Percentiles rank a stretch among this genome's conserved stretches.
Evolutionary conservation across 1,140 invertebrate species (phyloP).

Genomic region (Pygmarrhopalites habei): DNA sequence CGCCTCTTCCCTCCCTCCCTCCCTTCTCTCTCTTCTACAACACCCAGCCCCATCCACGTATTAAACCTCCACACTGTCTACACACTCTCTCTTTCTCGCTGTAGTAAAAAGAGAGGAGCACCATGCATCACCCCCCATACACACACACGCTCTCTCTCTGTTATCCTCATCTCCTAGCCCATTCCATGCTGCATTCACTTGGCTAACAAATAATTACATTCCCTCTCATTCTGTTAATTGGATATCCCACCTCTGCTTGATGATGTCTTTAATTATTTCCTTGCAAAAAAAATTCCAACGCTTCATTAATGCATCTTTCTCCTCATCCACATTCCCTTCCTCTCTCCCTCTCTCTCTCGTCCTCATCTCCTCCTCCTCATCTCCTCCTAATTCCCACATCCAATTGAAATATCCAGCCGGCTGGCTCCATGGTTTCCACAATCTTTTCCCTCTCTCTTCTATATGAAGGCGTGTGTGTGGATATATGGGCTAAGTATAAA

Average conservation of each 20-base stretch:
- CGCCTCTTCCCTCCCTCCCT: slow-evolving; percentile 9
- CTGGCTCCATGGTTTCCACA: neutral
- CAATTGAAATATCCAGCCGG: neutral
- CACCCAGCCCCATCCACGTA: neutral
- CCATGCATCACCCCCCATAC: too few species aligned
- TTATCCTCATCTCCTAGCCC: too few species aligned
- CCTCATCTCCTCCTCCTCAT: neutral
- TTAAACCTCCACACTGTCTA: too few species aligned
- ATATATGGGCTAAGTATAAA: too few species aligned
- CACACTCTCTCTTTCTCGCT: too few species aligned
- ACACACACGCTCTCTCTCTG: too few species aligned
- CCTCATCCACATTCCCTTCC: too few species aligned
- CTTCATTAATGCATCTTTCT: slow-evolving; percentile 26
- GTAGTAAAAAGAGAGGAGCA: too few species aligned
- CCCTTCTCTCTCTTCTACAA: neutral
- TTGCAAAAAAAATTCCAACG: slow-evolving; percentile 19
- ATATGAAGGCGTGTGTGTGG: too few species aligned
- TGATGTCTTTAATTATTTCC: slow-evolving; percentile 34
- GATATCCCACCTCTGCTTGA: slow-evolving; percentile 34
- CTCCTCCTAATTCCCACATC: neutral
- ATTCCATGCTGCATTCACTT: slow-evolving; percentile 6
- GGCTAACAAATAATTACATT: slow-evolving; percentile 36
- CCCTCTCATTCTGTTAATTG: slow-evolving; percentile 33
- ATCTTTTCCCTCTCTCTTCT: too few species aligned
- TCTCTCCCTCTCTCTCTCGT: slow-evolving; percentile 5